Evolutionary conservation across 2,797 vertebrate species (phyloP).

Genomic region (Malurus leucopterus): DNA sequence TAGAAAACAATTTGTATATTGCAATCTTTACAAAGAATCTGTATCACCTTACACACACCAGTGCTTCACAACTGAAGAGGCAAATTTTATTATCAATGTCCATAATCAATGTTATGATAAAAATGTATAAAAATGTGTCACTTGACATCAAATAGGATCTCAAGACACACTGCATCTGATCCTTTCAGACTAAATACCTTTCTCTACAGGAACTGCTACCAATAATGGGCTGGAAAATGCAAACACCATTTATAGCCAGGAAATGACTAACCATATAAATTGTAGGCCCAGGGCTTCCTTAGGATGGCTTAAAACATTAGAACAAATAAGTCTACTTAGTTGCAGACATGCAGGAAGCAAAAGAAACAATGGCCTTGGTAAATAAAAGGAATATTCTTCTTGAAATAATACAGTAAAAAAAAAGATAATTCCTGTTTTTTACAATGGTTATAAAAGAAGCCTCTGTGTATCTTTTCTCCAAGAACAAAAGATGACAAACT

Average conservation of each 20-base stretch:
- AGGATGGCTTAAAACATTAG: neutral
- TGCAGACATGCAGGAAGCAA: neutral
- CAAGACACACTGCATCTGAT: neutral
- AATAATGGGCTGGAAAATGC: neutral
- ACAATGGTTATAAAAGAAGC: neutral
- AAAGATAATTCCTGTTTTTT: neutral
- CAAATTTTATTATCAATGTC: neutral
- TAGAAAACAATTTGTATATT: neutral
- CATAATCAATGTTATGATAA: fast-evolving
- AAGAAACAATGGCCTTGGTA: neutral
- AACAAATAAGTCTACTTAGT: neutral
- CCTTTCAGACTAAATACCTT: neutral
- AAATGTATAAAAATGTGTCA: neutral
- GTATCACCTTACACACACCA: neutral
- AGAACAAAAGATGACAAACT: neutral
- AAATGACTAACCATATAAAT: neutral
- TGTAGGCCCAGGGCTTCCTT: neutral
- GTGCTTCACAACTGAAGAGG: neutral
- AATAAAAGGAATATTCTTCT: neutral
- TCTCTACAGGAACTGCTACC: neutral
- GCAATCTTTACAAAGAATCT: neutral
- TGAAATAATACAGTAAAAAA: neutral
- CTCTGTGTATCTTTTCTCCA: neutral
- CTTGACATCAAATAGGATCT: neutral
- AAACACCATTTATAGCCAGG: neutral